A percentile compares a stretch with the other conserved stretches of the same genome.
Evolutionary conservation across 1,140 invertebrate genomes (phyloP).

Genomic region (Paraescarpia echinospica): DNA sequence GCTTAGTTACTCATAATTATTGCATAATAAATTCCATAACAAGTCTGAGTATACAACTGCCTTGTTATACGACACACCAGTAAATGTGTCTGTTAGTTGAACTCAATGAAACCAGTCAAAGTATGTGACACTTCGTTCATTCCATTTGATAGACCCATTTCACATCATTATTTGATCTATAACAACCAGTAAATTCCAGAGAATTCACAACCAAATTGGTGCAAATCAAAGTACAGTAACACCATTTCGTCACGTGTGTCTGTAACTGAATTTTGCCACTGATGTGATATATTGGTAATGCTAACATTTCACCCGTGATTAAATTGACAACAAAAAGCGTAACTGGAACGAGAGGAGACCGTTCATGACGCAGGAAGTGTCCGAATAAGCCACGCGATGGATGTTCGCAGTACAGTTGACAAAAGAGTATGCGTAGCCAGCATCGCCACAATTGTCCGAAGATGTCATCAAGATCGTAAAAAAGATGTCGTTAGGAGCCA

Average conservation of each 20-base stretch:
- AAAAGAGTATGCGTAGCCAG: background rate
- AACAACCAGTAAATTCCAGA: background rate
- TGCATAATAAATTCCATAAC: too few relatives aligned
- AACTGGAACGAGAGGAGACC: background rate
- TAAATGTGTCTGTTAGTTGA: too few relatives aligned
- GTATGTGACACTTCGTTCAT: background rate
- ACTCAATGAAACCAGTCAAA: background rate
- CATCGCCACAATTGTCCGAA: background rate
- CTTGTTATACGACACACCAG: too few relatives aligned
- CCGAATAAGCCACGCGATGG: background rate
- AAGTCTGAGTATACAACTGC: too few relatives aligned
- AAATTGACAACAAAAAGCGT: background rate
- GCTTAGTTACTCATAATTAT: too few relatives aligned
- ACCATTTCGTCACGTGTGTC: background rate
- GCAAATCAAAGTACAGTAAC: background rate
- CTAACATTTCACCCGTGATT: background rate
- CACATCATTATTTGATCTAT: background rate
- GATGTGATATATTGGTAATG: background rate
- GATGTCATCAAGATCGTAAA: too few relatives aligned
- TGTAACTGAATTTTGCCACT: background rate
- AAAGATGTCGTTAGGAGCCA: background rate
- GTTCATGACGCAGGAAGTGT: background rate
- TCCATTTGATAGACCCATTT: background rate
- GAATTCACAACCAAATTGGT: background rate
- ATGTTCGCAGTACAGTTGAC: background rate